A percentile compares a stretch with the other conserved stretches of the same genome.
phyloP scores from a whole-genome alignment of 2,888 invertebrate genomes.

The Pseudococcus jackbeardsleyi region DNA sequence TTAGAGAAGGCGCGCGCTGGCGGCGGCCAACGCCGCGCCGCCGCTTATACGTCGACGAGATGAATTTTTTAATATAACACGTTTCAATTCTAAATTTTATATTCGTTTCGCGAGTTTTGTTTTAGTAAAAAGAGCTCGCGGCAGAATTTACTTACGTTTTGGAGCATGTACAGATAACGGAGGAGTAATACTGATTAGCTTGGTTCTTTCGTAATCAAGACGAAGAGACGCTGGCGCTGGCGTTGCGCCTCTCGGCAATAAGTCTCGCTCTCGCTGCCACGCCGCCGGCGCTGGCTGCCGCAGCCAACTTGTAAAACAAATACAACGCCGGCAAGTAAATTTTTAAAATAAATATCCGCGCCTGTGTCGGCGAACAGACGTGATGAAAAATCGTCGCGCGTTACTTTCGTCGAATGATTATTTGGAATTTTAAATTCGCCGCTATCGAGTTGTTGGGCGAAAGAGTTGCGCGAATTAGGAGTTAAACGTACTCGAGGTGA shows the following conservation, averaged over 20 bases:
- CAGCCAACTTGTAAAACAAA: background rate
- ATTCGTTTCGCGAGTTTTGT: background rate
- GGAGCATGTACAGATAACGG: background rate
- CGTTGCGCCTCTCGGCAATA: too few species aligned
- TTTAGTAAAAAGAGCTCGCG: background rate
- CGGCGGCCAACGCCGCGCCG: background rate
- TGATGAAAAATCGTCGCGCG: conserved; percentile 3
- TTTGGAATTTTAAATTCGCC: background rate
- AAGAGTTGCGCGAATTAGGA: background rate
- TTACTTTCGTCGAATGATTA: background rate
- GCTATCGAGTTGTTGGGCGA: background rate
- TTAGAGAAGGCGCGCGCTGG: background rate
- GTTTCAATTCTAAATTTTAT: conserved; percentile 3
- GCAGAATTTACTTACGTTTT: background rate
- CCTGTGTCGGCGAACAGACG: background rate
- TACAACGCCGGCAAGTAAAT: background rate
- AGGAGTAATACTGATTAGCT: background rate
- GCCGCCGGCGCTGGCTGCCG: too few species aligned
- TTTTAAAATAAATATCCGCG: background rate
- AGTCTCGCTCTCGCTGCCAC: too few species aligned
- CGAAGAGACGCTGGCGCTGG: background rate
- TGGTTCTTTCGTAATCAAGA: background rate
- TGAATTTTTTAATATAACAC: conserved; percentile 11
- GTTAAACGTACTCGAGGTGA: background rate
- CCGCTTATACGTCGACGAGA: conserved; percentile 16